These are phyloP conservation scores for Axis porcinus DNA, from an alignment of 2,113 vertebrate genomes.

Conservation along the genomic window DNA sequence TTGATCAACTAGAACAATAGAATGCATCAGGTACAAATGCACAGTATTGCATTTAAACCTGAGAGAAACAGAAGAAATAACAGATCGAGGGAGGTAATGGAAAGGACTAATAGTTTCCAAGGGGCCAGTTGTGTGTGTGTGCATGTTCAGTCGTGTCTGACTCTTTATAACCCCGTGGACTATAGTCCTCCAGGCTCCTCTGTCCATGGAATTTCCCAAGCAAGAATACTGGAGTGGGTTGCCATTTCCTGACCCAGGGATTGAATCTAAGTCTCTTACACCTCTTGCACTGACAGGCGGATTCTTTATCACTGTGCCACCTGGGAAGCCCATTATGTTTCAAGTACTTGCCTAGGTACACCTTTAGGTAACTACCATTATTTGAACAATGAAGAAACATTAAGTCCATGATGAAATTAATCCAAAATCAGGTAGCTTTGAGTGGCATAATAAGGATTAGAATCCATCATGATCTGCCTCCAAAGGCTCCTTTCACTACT, in stretches of 20 bases:
- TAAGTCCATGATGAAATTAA: background rate
- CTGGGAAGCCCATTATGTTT: background rate
- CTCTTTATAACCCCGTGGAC: background rate
- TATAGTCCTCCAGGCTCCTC: background rate
- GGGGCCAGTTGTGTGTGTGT: background rate
- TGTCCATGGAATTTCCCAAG: background rate
- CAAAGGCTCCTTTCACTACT: background rate
- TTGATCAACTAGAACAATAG: background rate
- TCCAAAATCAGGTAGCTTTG: background rate
- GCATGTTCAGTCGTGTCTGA: background rate
- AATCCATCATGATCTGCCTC: background rate
- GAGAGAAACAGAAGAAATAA: background rate
- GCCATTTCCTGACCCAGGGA: background rate
- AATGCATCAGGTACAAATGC: background rate
- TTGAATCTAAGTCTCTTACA: background rate
- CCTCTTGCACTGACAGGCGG: background rate
- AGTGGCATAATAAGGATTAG: background rate
- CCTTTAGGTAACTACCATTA: background rate
- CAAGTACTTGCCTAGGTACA: background rate
- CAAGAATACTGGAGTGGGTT: background rate
- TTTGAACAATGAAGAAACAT: background rate
- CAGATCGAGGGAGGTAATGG: background rate
- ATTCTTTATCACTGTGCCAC: background rate
- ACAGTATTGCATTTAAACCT: background rate
- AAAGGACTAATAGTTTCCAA: background rate